Evolutionary conservation across 2,113 vertebrate species (phyloP).

Genomic region (Tonatia bakeri): DNA sequence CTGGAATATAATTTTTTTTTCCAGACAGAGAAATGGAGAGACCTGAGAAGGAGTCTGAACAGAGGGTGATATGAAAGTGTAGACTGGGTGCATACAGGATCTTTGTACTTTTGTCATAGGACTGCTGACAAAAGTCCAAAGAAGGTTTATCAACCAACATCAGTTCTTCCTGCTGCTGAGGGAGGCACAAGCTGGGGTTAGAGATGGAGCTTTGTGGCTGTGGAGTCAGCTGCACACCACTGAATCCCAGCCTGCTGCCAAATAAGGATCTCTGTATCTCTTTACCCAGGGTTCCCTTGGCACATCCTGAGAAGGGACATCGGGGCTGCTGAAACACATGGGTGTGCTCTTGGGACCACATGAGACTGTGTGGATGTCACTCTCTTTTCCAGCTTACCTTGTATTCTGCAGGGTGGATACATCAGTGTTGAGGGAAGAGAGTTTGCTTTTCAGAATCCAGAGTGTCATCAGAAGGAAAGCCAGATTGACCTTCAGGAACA

Average conservation of each 20-base stretch:
- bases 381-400: background rate
- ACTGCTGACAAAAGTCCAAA: background rate
- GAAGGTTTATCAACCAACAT: background rate
- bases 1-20: background rate
- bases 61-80: background rate
- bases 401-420: constrained; percentile 32
- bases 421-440: constrained; percentile 34
- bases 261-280: background rate
- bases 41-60: background rate
- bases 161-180: background rate
- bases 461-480: constrained; percentile 6
- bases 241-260: background rate
- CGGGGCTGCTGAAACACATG: background rate
- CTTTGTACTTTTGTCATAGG: background rate
- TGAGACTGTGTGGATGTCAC: background rate
- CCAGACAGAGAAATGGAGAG: background rate
- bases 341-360: background rate
- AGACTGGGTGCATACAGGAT: background rate
- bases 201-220: background rate
- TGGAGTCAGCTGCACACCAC: background rate
- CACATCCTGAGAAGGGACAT: background rate
- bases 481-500: constrained; percentile 36
- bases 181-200: background rate
- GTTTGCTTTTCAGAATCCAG: constrained; percentile 48
- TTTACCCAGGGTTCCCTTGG: background rate